Base-by-base conservation (phyloP, 2,113 vertebrate species). In the Vanacampus margaritifer region DNA sequence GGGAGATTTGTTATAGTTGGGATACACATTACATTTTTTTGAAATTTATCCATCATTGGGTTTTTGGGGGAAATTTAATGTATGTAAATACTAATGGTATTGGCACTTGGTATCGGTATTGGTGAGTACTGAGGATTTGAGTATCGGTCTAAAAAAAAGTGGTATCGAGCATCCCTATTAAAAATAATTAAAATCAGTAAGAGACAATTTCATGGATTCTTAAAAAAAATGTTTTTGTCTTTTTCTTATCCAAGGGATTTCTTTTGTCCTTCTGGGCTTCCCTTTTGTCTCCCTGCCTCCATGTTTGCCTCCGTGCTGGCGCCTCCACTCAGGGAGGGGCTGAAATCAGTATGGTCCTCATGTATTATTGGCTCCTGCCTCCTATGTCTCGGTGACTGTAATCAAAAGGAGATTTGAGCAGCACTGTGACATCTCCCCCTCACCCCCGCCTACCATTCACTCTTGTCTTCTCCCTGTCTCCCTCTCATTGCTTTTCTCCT, bases 321-420 rank as follows among this genome's bases (percentile, higher is more conserved):
- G 37, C 23, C 32, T 65, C 28, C 45, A 54, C 53, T 48, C 53
- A 67, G 79, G 79, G 73, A 70, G 76, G 73, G 75, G 67, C 60
- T 68, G 3, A 12, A 21, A 24, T n/a, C 23, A 50, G 78, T 51
- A 69, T 19, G 37, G 24, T 58, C 19, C 68, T 77, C 17, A 17
- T n/a, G 53, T 67, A 69, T 81, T 65, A 81, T 78, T 78, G 79
- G 79, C 57, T 69, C 43, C 1, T n/a, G 66, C 46, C 51, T 67
- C 37, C 32, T 36, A 19, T 68, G 41, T 74, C 28, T 56, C 58
- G 14, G 58, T 59, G 65, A 66, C 45, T 61, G 35, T 41, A 61
- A 65, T 73, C 67, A 67, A 67, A 67, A 26, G 68, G 35, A 39
- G 62, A 53, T 61, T 60, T 51, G 65, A 81, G 74, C 76, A 78